Base-by-base conservation (phyloP, 2,113 vertebrate species). In the Corythornis cristatus region DNA sequence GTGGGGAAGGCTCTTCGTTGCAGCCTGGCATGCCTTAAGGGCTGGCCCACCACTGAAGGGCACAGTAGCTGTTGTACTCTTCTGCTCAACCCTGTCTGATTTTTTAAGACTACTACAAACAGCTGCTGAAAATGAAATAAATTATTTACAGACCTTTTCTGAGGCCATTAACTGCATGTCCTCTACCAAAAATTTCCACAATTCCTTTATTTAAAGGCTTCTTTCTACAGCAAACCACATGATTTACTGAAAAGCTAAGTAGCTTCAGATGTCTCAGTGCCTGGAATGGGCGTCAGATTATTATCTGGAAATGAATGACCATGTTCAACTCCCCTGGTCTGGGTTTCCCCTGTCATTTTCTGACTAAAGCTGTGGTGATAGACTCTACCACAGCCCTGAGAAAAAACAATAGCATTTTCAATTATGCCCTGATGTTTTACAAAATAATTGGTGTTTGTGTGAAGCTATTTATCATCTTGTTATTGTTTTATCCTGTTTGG, bases 191-290 rank as follows among this genome's bases (percentile, higher is more conserved):
- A 93, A 64, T 35, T 66, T 83, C 84, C 64, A 82, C 2, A 0
- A 56, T 56, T 42, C 29, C 40, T 58, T 86, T 43, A 75, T 78
- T 78, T 54, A 51, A 87, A 33, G 60, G 78, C 64, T 85, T 77
- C 64, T 91, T 50, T 66, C 50, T 40, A 5, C 42, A 84, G 86
- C 77, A 92, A 92, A 82, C 50, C 66, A 75, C 48, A 25, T 66
- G 31, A 35, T 56, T 85, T 70, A 51, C 66, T 95, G 81, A 85
- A 93, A 87, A 26, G 15, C 67, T 90, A 82, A 95, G n/a, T 56
- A 81, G 86, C 81, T 94, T 94, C 83, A 96, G 90, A 94, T 92
- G 94, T 79, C 78, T 84, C 57, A 62, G 66, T 51, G 92, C 82
- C 82, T 83, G 86, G 58, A 86, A 90, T 16, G 22, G 86, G 60